phyloP scores from a whole-genome alignment of 2,113 vertebrate genomes.

The Phylloscopus trochilus region DNA sequence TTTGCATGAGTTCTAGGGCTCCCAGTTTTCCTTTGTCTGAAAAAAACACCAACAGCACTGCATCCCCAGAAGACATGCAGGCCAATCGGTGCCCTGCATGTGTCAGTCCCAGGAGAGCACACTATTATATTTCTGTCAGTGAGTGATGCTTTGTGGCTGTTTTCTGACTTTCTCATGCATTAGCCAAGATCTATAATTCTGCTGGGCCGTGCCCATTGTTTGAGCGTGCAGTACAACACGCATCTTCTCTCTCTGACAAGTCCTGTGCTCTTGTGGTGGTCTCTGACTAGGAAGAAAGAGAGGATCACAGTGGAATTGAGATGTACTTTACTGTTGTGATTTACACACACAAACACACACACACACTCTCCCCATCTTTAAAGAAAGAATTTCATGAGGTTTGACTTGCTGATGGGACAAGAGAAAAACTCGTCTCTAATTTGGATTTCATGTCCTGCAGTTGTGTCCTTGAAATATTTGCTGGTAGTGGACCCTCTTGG shows the following conservation, averaged over 20 bases:
- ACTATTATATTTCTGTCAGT: slow-evolving; percentile 16
- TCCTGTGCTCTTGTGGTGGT: neutral
- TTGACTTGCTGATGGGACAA: neutral
- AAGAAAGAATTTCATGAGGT: neutral
- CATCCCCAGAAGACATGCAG: slow-evolving; percentile 17
- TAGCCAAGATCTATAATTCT: neutral
- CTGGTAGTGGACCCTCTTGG: neutral
- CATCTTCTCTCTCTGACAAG: neutral
- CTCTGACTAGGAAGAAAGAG: neutral
- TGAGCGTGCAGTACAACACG: neutral
- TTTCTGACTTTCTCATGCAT: slow-evolving; percentile 13
- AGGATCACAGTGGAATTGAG: neutral
- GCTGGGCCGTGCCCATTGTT: neutral
- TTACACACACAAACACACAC: neutral
- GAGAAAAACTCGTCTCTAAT: neutral
- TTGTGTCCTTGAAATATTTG: neutral
- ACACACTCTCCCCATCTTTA: neutral
- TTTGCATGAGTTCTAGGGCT: slow-evolving; percentile 49
- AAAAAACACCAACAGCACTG: neutral
- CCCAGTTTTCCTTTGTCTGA: slow-evolving; percentile 43
- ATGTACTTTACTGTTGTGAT: neutral
- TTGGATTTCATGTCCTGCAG: neutral
- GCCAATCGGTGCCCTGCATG: neutral
- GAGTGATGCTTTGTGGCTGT: slow-evolving; percentile 14
- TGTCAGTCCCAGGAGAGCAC: neutral